Conservation (phyloP, 30 jellyfish, hydroid and myxozoan species). For the Nemopilema nomurai region DNA sequence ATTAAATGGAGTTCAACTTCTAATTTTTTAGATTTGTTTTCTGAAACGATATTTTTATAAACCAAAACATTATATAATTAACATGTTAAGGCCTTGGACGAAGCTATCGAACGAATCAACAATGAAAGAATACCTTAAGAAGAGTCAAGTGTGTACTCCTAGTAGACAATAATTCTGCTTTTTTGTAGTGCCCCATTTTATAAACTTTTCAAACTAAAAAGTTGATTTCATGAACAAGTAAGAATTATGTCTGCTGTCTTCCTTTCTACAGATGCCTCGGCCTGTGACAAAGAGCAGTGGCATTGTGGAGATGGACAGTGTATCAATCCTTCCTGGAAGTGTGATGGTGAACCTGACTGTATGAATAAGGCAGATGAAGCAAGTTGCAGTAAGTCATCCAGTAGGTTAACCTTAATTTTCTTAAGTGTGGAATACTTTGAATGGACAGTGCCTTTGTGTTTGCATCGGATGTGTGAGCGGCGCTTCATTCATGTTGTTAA, state of each 20-base stretch:
- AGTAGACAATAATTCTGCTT: too few species aligned
- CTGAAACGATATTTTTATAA: too few species aligned
- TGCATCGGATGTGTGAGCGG: background rate
- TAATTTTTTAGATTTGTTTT: too few species aligned
- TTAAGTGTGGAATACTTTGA: slow-evolving; percentile 7
- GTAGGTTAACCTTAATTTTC: slow-evolving; percentile 1
- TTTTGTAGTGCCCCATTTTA: too few species aligned
- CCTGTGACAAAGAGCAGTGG: slow-evolving; percentile 46
- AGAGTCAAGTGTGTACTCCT: too few species aligned
- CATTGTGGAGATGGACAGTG: slow-evolving; percentile 64
- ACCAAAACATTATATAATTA: too few species aligned
- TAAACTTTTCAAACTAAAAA: too few species aligned
- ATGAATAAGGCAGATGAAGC: slow-evolving; percentile 80
- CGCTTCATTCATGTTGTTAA: background rate
- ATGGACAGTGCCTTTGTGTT: background rate
- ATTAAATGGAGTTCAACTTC: background rate
- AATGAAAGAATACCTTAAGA: too few species aligned
- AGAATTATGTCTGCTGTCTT: background rate
- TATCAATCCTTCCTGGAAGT: slow-evolving; percentile 63
- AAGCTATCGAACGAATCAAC: too few species aligned
- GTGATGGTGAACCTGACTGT: slow-evolving; percentile 92
- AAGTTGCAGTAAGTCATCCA: slow-evolving; percentile 52
- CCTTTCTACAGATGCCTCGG: slow-evolving; percentile 20
- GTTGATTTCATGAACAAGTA: background rate
- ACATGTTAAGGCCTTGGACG: too few species aligned